Evolutionary conservation across 2,888 invertebrate species (phyloP).

Genomic region (Caenorhabditis macrosperma): DNA sequence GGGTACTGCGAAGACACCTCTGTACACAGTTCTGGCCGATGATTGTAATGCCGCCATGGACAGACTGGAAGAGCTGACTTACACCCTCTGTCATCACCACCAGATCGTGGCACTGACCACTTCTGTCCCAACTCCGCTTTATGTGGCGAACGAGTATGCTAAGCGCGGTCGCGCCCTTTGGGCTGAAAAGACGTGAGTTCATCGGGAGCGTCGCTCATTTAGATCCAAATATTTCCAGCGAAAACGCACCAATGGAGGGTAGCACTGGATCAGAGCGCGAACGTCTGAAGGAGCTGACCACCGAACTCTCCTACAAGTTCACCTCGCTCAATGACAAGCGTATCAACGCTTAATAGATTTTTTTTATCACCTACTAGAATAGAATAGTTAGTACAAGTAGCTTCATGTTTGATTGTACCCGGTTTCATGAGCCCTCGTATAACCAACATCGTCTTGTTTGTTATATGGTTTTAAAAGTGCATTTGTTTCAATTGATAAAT

Average conservation of each 20-base stretch:
- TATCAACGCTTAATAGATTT: slow-evolving; percentile 25
- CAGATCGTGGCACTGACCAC: slow-evolving; percentile 73
- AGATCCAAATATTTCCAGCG: neutral
- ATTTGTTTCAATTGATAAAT: too few relatives aligned
- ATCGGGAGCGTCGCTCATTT: neutral
- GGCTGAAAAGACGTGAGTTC: slow-evolving; percentile 42
- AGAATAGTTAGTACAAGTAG: neutral
- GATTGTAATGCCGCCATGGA: slow-evolving; percentile 68
- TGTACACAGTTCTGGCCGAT: slow-evolving; percentile 75
- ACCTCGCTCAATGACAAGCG: slow-evolving; percentile 18
- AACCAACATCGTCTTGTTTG: too few relatives aligned
- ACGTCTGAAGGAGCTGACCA: slow-evolving; percentile 24
- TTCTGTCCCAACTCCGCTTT: slow-evolving; percentile 75
- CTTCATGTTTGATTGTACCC: neutral
- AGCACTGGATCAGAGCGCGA: slow-evolving; percentile 6
- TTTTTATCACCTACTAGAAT: neutral
- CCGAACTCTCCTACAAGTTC: slow-evolving; percentile 18
- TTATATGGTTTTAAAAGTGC: too few relatives aligned
- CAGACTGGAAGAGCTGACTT: slow-evolving; percentile 69
- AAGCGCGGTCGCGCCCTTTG: slow-evolving; percentile 67
- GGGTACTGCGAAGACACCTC: slow-evolving; percentile 77
- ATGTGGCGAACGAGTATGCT: slow-evolving; percentile 74
- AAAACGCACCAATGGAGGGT: slow-evolving; percentile 2
- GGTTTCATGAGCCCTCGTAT: too few relatives aligned
- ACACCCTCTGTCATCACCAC: slow-evolving; percentile 70